Evolutionary conservation across 2,113 vertebrate species (phyloP), one percentile per base, ranked within the genome.

Genomic region (Motacilla alba): DNA sequence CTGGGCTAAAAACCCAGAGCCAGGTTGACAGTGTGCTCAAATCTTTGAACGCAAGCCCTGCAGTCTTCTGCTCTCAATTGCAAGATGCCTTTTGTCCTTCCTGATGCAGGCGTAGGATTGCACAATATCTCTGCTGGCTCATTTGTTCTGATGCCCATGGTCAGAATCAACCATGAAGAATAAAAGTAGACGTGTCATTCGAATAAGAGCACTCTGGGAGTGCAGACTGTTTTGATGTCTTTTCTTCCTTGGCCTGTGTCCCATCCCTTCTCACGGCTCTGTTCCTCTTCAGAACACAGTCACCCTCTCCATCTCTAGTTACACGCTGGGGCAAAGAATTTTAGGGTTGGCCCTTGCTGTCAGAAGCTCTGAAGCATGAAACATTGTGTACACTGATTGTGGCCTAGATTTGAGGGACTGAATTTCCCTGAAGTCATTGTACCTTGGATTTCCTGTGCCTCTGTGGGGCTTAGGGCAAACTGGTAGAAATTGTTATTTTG

Each of bases 111-210:
- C 81, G 43, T 47, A 39, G 80, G 49, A 81, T 94, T 94, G 78
- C 7, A 6, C 87, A 67, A 31, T 66, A 26, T 59, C 50, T 87
- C 52, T 74, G 50, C 59, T 90, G 79, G 58, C 91, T 94, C 62
- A 35, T 89, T 84, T 94, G 70, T 92, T 89, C 70, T 92, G 83
- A 56, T 94, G 66, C 30, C 6, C 47, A 6, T 94, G 77, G 41
- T 93, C 81, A 85, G 77, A 91, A 87, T 55, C 89, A 95, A 91
- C 74, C 86, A 69, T 89, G 94, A 87, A 91, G 83, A 95, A 73
- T 72, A 49, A 23, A 87, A 95, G 93, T 72, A 78, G 77, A 84
- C 0, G 2, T 87, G 87, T 63, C 89, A 58, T 94, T 94, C 0
- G 2, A 73, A 19, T 95, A 75, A 91, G 60, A 84, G 89, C 83